Conservation (phyloP, 2,888 invertebrate species). For the Drosophila sordidula region DNA sequence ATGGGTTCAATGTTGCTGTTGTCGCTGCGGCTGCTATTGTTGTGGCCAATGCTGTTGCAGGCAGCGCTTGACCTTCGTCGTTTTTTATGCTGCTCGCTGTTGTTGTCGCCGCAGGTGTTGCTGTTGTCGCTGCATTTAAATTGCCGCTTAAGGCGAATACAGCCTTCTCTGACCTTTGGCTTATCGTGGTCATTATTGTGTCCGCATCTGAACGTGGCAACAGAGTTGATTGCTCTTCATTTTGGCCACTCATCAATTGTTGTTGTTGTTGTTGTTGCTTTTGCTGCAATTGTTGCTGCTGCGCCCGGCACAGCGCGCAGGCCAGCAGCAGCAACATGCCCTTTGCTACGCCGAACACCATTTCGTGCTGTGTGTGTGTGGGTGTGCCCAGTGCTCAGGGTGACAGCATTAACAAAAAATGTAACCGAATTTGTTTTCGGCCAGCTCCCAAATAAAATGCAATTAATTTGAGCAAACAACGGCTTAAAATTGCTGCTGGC, state of each 20-base stretch:
- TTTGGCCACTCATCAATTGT: conserved; percentile 6
- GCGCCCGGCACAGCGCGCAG: conserved; percentile 5
- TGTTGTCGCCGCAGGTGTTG: conserved; percentile 2
- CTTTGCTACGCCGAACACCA: conserved; percentile 21
- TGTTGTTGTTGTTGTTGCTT: conserved; percentile 3
- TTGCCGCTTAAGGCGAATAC: conserved; percentile 24
- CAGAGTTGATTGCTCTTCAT: conserved; percentile 47
- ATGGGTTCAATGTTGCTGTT: conserved; percentile 4
- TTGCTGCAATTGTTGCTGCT: conserved; percentile 19
- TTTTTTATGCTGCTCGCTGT: conserved; percentile 13
- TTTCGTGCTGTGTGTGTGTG: conserved; percentile 12
- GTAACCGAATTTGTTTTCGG: conserved; percentile 47
- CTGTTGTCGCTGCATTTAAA: conserved; percentile 38
- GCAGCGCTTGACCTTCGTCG: conserved; percentile 11
- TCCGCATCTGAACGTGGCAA: conserved; percentile 26
- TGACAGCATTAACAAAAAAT: conserved; percentile 44
- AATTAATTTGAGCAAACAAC: conserved; percentile 62
- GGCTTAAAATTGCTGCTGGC: conserved; percentile 43
- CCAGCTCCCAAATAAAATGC: conserved; percentile 55
- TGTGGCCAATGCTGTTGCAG: background rate
- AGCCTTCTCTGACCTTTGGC: conserved; percentile 1
- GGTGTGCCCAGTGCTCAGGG: conserved; percentile 28
- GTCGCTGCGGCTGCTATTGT: background rate
- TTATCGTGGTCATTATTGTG: background rate
- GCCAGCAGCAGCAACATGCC: conserved; percentile 19